Evolutionary conservation across 2,113 vertebrate genomes (phyloP).

Genomic region (Tonatia bakeri): DNA sequence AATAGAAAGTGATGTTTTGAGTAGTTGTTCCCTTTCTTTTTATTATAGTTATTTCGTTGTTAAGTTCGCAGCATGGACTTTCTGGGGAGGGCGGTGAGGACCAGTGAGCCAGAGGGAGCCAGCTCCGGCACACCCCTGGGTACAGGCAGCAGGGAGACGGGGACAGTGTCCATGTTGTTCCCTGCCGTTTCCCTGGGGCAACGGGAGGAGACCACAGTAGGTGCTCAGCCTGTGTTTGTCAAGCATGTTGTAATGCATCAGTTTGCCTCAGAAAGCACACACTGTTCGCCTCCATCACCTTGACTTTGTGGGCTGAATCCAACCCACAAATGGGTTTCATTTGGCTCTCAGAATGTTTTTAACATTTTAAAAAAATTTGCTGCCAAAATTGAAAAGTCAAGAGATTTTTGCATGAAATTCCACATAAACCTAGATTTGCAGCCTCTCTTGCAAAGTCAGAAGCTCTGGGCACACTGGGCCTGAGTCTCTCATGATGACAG

Average conservation of each 20-base stretch:
- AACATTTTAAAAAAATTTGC: background rate
- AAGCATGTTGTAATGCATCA: background rate
- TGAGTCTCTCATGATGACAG: background rate
- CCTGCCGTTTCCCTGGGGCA: background rate
- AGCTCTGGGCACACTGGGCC: background rate
- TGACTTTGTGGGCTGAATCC: background rate
- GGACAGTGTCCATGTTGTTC: accelerated
- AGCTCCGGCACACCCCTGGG: accelerated
- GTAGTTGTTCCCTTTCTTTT: background rate
- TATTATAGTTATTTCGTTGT: background rate
- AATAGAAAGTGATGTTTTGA: background rate
- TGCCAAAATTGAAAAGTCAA: conserved; percentile 37
- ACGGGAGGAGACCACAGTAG: background rate
- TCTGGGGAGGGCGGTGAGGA: background rate
- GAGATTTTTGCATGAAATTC: background rate
- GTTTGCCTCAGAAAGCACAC: background rate
- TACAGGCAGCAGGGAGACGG: accelerated
- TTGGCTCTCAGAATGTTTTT: conserved; percentile 16
- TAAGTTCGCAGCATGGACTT: background rate
- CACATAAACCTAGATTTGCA: background rate
- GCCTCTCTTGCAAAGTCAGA: background rate
- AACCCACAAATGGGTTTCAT: background rate
- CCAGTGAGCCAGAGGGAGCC: accelerated
- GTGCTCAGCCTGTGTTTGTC: background rate
- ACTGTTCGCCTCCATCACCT: background rate